Evolutionary conservation across 2,888 invertebrate species (phyloP).

Genomic region (Drosophila acutilabella): DNA sequence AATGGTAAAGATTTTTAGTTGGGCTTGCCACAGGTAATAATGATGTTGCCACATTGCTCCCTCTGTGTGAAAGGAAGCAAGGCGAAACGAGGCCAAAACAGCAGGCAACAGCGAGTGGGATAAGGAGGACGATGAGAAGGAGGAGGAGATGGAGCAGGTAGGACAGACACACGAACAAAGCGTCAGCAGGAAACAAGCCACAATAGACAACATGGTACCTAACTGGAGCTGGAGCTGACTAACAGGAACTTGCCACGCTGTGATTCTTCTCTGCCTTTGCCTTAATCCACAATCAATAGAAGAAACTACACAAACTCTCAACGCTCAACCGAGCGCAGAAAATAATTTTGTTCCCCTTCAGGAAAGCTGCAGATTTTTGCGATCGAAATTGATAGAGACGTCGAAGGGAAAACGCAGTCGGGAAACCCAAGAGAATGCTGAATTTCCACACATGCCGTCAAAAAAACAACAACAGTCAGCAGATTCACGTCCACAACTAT

Average conservation of each 20-base stretch:
- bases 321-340: conserved; percentile 60
- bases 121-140: no score
- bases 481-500: conserved; percentile 15
- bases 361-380: conserved; percentile 53
- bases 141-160: conserved; percentile 3
- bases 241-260: conserved; percentile 22
- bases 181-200: conserved; percentile 72
- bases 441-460: conserved; percentile 64
- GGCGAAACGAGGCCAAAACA: conserved; percentile 57
- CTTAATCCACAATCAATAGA: conserved; percentile 74
- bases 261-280: conserved; percentile 17
- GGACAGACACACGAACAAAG: conserved; percentile 58
- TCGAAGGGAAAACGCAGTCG: not conserved
- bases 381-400: conserved; percentile 65
- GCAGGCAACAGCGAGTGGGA: conserved; percentile 6
- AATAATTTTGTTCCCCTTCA: conserved; percentile 24
- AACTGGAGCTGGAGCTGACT: conserved; percentile 8
- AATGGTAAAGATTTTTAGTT: conserved; percentile 53
- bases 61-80: conserved; percentile 69
- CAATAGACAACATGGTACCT: conserved; percentile 69
- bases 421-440: conserved; percentile 21
- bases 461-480: conserved; percentile 32
- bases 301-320: conserved; percentile 47
- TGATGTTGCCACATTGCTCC: conserved; percentile 65
- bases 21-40: conserved; percentile 70